These are phyloP conservation scores for Cinclus mexicanus DNA, from an alignment of 2,113 vertebrate genomes.

Conservation along the genomic window DNA sequence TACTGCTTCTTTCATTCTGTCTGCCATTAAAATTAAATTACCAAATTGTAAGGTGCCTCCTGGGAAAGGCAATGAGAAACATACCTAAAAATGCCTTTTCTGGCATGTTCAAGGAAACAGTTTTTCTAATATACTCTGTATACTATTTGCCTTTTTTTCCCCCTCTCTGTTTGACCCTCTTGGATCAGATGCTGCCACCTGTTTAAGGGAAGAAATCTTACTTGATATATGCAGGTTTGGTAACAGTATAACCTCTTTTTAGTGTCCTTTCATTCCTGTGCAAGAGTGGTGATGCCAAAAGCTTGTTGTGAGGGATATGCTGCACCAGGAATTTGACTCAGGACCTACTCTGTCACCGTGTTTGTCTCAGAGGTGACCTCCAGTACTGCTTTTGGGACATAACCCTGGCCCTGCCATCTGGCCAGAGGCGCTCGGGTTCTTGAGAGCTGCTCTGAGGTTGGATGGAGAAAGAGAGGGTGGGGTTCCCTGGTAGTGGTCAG, in stretches of 20 bases:
- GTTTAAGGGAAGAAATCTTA: background rate
- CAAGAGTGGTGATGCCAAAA: background rate
- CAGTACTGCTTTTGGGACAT: background rate
- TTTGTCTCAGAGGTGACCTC: background rate
- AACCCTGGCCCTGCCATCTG: background rate
- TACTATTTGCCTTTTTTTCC: accelerated
- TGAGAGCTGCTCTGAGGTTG: background rate
- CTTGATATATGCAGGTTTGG: background rate
- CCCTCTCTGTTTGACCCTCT: background rate
- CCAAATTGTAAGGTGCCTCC: background rate
- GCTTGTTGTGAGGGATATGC: accelerated
- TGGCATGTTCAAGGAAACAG: background rate
- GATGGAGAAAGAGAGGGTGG: background rate
- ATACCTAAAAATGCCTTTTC: background rate
- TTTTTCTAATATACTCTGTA: background rate
- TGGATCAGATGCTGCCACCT: background rate
- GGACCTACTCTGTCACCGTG: background rate
- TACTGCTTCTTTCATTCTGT: background rate
- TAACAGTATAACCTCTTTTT: background rate
- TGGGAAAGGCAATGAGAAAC: background rate
- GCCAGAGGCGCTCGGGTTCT: background rate
- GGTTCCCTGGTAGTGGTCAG: background rate
- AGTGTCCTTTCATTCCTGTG: background rate
- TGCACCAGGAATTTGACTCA: background rate
- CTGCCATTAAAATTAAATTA: background rate